Conservation (phyloP, 1,140 invertebrate genomes). For the Condylostylus longicornis region DNA sequence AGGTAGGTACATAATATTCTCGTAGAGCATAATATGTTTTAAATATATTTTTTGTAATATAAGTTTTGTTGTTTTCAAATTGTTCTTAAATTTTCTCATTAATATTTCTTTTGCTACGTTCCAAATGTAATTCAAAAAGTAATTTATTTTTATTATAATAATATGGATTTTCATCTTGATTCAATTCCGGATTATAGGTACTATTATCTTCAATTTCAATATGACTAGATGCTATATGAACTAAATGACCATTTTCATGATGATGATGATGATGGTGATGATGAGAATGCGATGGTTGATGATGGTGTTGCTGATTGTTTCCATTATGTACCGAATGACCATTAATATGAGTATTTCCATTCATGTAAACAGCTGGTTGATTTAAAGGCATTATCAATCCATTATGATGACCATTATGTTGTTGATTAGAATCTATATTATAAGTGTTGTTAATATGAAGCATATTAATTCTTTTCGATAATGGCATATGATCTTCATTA, state of each 20-base stretch:
- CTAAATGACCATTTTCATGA: slow-evolving; percentile 3
- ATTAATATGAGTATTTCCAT: slow-evolving; percentile 19
- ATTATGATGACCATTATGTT: background rate
- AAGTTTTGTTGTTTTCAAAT: too few relatives aligned
- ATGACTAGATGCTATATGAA: too few relatives aligned
- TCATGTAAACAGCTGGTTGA: slow-evolving; percentile 4
- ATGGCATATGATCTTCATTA: slow-evolving; percentile 21
- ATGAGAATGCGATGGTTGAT: background rate
- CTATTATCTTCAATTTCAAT: background rate
- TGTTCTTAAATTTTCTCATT: too few relatives aligned
- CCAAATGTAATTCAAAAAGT: slow-evolving; percentile 25
- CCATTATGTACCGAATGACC: slow-evolving; percentile 15
- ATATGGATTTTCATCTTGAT: slow-evolving; percentile 23
- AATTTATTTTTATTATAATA: slow-evolving; percentile 30
- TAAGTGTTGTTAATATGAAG: slow-evolving; percentile 15
- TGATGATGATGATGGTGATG: slow-evolving; percentile 6
- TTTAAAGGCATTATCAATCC: background rate
- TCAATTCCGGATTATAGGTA: slow-evolving; percentile 23
- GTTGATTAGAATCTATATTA: background rate
- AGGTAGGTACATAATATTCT: too few relatives aligned
- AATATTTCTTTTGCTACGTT: slow-evolving; percentile 20
- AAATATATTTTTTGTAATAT: too few relatives aligned
- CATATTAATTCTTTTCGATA: slow-evolving; percentile 30
- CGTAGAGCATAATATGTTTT: too few relatives aligned
- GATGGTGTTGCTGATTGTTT: slow-evolving; percentile 6